These are phyloP conservation scores for Emydocephalus ijimae DNA, from an alignment of 2,113 vertebrate genomes.

Conservation along the genomic window DNA sequence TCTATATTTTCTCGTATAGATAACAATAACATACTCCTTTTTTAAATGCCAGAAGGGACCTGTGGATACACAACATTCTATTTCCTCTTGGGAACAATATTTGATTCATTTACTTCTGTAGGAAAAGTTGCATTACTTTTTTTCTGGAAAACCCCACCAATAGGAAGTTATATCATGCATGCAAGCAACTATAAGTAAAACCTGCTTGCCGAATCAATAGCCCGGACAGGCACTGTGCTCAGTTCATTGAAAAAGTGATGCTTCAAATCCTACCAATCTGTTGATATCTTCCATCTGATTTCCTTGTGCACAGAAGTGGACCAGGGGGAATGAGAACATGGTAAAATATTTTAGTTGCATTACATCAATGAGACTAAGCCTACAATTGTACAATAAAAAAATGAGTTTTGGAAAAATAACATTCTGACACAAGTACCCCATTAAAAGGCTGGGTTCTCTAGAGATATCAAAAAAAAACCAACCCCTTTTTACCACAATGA, in stretches of 20 bases:
- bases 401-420: neutral
- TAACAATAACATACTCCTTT: neutral
- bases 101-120: neutral
- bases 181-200: neutral
- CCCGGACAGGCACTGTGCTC: neutral
- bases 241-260: neutral
- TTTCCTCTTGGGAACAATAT: neutral
- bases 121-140: neutral
- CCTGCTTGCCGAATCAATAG: neutral
- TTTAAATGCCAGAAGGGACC: neutral
- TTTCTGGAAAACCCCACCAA: neutral
- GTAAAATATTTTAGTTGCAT: neutral
- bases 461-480: neutral
- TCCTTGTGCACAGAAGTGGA: neutral
- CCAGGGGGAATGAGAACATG: neutral
- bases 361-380: neutral
- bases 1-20: neutral
- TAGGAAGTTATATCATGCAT: neutral
- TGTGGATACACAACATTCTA: neutral
- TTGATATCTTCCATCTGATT: neutral
- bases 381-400: neutral
- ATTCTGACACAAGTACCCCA: neutral
- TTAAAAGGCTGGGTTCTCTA: conserved; percentile 2
- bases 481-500: neutral
- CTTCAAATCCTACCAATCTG: neutral